Base-by-base conservation (phyloP, 2,888 invertebrate genomes). In the Crossocerus cetratus region DNA sequence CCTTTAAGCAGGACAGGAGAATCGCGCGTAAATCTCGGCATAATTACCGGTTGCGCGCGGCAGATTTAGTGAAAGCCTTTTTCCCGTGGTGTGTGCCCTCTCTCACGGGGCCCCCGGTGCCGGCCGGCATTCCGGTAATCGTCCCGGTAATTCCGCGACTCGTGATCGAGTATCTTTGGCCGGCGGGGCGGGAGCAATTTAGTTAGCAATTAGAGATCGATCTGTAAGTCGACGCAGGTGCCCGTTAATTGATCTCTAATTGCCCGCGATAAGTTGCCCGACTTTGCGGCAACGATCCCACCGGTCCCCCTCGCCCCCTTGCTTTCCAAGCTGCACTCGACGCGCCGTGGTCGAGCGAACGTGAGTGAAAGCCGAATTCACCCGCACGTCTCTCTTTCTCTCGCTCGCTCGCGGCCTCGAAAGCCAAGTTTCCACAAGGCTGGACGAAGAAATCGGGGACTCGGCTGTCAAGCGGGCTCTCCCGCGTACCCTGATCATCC, bases 231-330 rank as follows among this genome's bases (percentile, higher is more conserved):
- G 65, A 56, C 59, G 69, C 71, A 74, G 74, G 80, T 77, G 71
- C 57, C 59, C 66, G 69, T 83, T 84, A 82, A 84, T 84, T 78
- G 81, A 70, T 72, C 74, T 63, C 80, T 84, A 83, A 84, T 84
- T 82, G 77, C 78, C 78, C 57, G 70, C 75, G 69, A 83, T 84
- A 83, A 82, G 80, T 80, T 78, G 59, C 57, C 59, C 65, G 65
- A 64, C 64, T 73, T 69, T 71, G 68, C 32, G 64, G 70, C 55
- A 72, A 72, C 66, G 66, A 56, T 18, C 42, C 44, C 43, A 32
- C 44, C 22, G 45, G 53, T 45, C 56, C 43, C 20, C 32, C 32
- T 32, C n/a, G n/a, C n/a, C n/a, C n/a, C n/a, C n/a, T n/a, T n/a
- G n/a, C n/a, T 32, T 32, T 11, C 32, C 32, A 32, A 11, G 3